Base-by-base conservation (phyloP, 2,888 invertebrate genomes). In the Trimorus sp. region DNA sequence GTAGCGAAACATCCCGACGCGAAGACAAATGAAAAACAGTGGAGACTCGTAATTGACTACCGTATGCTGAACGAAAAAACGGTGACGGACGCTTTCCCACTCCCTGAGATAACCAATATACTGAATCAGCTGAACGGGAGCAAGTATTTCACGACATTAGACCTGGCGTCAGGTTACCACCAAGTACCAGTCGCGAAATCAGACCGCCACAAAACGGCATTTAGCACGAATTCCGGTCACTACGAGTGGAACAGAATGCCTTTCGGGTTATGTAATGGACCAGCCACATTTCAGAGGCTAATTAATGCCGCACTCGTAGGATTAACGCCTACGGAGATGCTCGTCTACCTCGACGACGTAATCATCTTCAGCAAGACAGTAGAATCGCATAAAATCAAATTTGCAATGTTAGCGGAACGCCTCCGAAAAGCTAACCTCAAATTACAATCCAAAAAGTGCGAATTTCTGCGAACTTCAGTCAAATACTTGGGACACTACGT, bases 1-100 rank as follows among this genome's bases (percentile, higher is more conserved):
- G 58, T 58, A 7, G 38, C 38, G 0, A 70, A 70, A 51, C 3
- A n/a, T 15, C 38, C 48, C 5, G 59, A 58, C 14, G 12, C 58
- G 1, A 12, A 58, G 12, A n/a, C n/a, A n/a, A 36, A 40, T 4
- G 40, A 58, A 6, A 58, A 38, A 58, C 5, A 40, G n/a, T 58
- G 37, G 38, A 26, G 38, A 7, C 58, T 58, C 1, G 38, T 38
- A 11, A 58, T n/a, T n/a, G n/a, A n/a, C n/a, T n/a, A n/a, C n/a
- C n/a, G n/a, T n/a, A n/a, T n/a, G n/a, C n/a, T n/a, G 14, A 58
- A 48, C 48, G 48, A 4, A 7, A 4, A 9, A 4, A 48, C 48
- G n/a, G n/a, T 48, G 4, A n/a, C 4, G 7, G 48, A 48, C 5
- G 9, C 9, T 5, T 48, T 12, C 9, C 48, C 48, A 12, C 7